Percentiles rank a stretch among this genome's conserved stretches.
Evolutionary conservation across 1,140 invertebrate species (phyloP).

Genomic region (Marisa cornuarietis): DNA sequence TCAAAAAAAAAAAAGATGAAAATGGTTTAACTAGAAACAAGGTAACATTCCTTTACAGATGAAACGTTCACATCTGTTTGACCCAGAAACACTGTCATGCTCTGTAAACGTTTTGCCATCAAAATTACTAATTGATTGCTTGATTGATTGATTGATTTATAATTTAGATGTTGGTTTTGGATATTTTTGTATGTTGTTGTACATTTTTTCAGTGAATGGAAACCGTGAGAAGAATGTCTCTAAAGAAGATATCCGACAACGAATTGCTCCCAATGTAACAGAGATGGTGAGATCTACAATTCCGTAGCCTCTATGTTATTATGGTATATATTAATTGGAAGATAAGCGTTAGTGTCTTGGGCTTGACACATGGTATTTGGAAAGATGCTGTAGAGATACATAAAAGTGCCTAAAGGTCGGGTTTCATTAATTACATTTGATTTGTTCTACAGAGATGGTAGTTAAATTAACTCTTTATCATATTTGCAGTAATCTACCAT

Average conservation of each 20-base stretch:
- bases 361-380: background rate
- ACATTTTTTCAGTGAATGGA: background rate
- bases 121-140: background rate
- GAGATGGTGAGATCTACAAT: constrained; percentile 37
- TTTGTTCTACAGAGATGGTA: background rate
- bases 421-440: background rate
- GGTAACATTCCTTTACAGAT: background rate
- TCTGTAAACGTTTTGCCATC: no score
- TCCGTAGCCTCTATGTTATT: background rate
- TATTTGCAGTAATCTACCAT: no score
- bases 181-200: no score
- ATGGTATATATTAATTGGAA: background rate
- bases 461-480: no score
- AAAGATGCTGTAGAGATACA: background rate
- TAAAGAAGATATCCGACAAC: constrained; percentile 42
- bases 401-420: background rate
- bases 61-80: background rate
- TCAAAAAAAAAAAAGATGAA: background rate
- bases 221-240: constrained; percentile 22
- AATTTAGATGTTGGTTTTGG: background rate
- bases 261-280: constrained; percentile 49
- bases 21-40: background rate
- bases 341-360: background rate
- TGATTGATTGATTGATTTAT: background rate
- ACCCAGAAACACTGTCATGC: no score